These are phyloP conservation scores for Cherax quadricarinatus DNA, from an alignment of 1,140 invertebrate species.

Conservation along the genomic window DNA sequence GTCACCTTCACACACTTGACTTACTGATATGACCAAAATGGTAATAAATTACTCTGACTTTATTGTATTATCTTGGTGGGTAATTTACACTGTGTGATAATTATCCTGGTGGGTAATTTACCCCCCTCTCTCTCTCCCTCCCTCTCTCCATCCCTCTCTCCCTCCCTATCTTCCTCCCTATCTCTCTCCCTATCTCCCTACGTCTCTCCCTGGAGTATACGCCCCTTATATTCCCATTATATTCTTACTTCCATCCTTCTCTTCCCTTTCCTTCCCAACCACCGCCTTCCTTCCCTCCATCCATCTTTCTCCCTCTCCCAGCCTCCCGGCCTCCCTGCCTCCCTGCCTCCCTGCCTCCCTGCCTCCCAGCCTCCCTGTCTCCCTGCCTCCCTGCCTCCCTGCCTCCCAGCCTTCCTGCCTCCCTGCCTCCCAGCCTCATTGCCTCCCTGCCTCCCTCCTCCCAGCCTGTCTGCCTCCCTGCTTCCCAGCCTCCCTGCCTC, in stretches of 20 bases:
- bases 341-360: not conserved
- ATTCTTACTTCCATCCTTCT: not conserved
- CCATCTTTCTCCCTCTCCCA: not conserved
- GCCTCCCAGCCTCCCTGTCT: no score
- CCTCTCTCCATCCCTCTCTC: not conserved
- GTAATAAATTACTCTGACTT: no score
- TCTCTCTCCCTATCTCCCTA: conserved; percentile 17
- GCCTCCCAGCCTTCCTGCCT: no score
- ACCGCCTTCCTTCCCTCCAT: no score
- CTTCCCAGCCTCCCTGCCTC: not conserved
- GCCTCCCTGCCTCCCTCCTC: not conserved
- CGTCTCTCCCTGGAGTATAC: conserved; percentile 6
- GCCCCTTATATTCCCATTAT: not conserved
- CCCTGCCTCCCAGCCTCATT: not conserved
- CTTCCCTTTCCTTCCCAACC: no score
- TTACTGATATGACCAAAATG: no score
- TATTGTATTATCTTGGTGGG: no score
- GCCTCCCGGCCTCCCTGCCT: conserved; percentile 5
- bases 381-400: no score
- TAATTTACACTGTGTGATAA: no score
- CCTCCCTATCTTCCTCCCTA: not conserved
- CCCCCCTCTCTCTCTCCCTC: not conserved
- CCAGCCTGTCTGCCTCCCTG: not conserved
- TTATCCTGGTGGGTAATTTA: no score
- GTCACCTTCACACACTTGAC: no score